A percentile compares a stretch with the other conserved stretches of the same genome.
These are phyloP conservation scores for Drosophila bocqueti DNA, from an alignment of 1,140 invertebrate species.

Conservation along the genomic window DNA sequence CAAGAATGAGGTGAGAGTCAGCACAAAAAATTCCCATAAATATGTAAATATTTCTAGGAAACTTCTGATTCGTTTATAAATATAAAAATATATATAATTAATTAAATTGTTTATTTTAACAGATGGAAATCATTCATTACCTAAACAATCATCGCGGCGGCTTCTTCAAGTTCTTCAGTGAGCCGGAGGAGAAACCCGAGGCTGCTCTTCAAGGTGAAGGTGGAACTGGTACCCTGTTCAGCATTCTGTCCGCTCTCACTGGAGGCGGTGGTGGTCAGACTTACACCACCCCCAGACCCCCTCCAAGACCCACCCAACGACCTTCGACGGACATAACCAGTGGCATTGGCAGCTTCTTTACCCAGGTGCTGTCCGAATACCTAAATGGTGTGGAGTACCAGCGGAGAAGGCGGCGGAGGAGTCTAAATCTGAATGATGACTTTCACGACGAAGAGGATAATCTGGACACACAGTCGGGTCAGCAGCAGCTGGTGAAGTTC, in stretches of 20 bases:
- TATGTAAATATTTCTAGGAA: not conserved
- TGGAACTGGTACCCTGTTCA: constrained; percentile 66
- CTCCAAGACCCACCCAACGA: constrained; percentile 58
- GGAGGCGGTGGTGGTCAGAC: constrained; percentile 54
- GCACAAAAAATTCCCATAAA: not conserved
- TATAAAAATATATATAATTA: not conserved
- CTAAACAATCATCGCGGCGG: constrained; percentile 94
- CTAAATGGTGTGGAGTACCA: constrained; percentile 76
- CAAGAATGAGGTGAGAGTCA: constrained; percentile 85
- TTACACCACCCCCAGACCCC: constrained; percentile 48
- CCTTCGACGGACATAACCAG: constrained; percentile 74
- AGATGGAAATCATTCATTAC: constrained; percentile 90
- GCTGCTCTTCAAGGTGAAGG: constrained; percentile 41
- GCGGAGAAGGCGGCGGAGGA: constrained; percentile 49
- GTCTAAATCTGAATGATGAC: constrained; percentile 63
- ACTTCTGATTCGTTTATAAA: not conserved
- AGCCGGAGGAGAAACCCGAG: constrained; percentile 74
- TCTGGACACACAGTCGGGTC: constrained; percentile 63
- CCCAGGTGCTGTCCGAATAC: constrained; percentile 76
- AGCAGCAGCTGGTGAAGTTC: constrained; percentile 55
- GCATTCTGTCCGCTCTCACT: constrained; percentile 74
- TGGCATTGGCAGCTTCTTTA: constrained; percentile 81
- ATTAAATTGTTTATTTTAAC: not conserved
- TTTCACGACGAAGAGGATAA: constrained; percentile 78
- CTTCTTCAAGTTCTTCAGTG: constrained; percentile 92